phyloP scores from a whole-genome alignment of 2,113 vertebrate genomes.

The Corydoras maculifer region DNA sequence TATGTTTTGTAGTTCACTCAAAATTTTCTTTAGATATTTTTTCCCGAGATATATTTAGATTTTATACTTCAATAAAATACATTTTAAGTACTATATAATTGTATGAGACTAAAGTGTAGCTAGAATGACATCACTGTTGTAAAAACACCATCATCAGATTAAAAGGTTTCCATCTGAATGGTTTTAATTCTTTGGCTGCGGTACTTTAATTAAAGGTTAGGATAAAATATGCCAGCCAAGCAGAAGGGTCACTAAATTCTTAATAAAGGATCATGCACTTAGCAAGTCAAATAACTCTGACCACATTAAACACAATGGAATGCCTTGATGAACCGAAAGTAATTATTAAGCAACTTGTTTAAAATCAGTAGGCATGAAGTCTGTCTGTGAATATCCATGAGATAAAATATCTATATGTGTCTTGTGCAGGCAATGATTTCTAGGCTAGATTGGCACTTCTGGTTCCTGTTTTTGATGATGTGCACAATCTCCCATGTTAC shows the following conservation, averaged over 20 bases:
- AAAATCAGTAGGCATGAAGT: neutral
- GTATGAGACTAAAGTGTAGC: conserved; percentile 31
- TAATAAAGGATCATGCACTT: conserved; percentile 28
- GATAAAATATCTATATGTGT: conserved; percentile 27
- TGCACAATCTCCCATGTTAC: conserved; percentile 43
- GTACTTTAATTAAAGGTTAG: conserved; percentile 52
- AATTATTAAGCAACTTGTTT: conserved; percentile 26
- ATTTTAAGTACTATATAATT: conserved; percentile 55
- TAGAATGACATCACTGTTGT: conserved; percentile 58
- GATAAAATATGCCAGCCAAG: conserved; percentile 38
- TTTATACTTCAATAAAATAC: conserved; percentile 6
- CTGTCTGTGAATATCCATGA: neutral
- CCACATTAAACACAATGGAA: conserved; percentile 42
- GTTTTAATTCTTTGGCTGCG: conserved; percentile 44
- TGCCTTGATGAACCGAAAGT: conserved; percentile 28
- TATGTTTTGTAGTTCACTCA: neutral
- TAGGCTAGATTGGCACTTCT: conserved; percentile 35
- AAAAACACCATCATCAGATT: conserved; percentile 52
- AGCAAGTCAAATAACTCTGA: conserved; percentile 49
- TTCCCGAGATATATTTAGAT: conserved; percentile 28
- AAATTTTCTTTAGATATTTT: neutral
- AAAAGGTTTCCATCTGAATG: conserved; percentile 28
- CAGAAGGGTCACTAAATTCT: conserved; percentile 45
- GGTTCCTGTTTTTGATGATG: conserved; percentile 57
- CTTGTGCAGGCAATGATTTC: conserved; percentile 54